Percentiles rank a stretch among this genome's conserved stretches.
Conservation (phyloP, 2,888 invertebrate species). For the Syrphus vitripennis region DNA sequence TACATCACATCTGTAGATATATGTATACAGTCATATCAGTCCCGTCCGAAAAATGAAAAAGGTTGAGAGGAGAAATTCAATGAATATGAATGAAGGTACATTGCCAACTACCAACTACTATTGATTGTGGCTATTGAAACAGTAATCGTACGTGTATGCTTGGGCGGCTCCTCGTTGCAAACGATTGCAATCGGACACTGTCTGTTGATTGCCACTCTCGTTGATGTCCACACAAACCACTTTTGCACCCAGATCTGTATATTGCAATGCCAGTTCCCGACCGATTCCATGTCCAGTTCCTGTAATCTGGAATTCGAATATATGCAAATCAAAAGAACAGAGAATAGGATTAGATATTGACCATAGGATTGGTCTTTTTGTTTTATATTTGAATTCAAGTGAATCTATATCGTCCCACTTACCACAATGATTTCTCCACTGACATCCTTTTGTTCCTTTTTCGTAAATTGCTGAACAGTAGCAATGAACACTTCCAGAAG, state of each 20-base stretch:
- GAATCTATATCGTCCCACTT: constrained; percentile 79
- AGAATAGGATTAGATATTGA: constrained; percentile 15
- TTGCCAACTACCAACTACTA: constrained; percentile 18
- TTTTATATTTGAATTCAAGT: constrained; percentile 12
- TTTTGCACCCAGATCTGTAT: constrained; percentile 86
- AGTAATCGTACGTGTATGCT: constrained; percentile 80
- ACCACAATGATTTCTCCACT: constrained; percentile 90
- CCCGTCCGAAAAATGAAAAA: constrained; percentile 1
- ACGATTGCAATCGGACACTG: constrained; percentile 83
- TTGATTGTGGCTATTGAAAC: constrained; percentile 66
- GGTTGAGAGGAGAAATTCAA: constrained; percentile 14
- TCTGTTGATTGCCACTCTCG: constrained; percentile 86
- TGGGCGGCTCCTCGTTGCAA: constrained; percentile 78
- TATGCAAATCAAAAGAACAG: constrained; percentile 57
- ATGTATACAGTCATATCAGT: too few relatives aligned
- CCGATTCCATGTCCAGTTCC: constrained; percentile 94
- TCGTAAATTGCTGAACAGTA: constrained; percentile 72
- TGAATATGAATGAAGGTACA: constrained; percentile 66
- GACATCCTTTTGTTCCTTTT: constrained; percentile 85
- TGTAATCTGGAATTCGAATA: constrained; percentile 85
- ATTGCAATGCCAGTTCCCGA: constrained; percentile 87
- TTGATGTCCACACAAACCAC: constrained; percentile 91
- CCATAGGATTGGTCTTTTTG: constrained; percentile 26
- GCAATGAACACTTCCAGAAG: constrained; percentile 74
- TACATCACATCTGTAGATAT: constrained; percentile 92